Evolutionary conservation across 2,113 vertebrate species (phyloP), one percentile per base, ranked within the genome.

Genomic region (Sinosuthora webbiana): DNA sequence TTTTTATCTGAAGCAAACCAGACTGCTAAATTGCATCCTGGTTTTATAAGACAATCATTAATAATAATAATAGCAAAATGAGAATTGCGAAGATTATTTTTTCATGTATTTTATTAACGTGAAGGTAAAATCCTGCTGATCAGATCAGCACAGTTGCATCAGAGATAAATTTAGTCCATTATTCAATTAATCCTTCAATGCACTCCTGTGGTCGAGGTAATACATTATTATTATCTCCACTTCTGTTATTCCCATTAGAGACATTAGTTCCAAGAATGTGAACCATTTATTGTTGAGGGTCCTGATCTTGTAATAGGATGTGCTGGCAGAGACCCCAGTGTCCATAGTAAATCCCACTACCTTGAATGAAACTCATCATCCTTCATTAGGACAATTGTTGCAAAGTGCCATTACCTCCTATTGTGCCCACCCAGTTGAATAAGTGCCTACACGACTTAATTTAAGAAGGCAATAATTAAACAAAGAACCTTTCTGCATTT

Each of bases 1-100:
- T 93, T 95, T 97, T 93, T 94, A 95, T 91, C 94, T 96, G 93
- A 96, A 83, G 63, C 27, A 94, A 96, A 94, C 59, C 95, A 97
- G 90, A 93, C 71, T 91, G 86, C 84, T 68, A 86, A 88, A 81
- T 33, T 77, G 64, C 57, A 64, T 81, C 89, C 90, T 68, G n/a
- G 68, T 56, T 95, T 89, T 65, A 20, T 30, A 84, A 93, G 64
- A 44, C 47, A 92, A 93, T 70, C 59, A 91, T 93, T 89, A 96
- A 77, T 95, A 94, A 77, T 89, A 93, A 80, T 65, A 93, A 92
- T 7, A 90, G 63, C 55, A 83, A 83, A 93, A 88, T 39, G 22
- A 88, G 63, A 93, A 86, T 63, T 56, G 53, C 28, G 33, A 73
- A 69, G 75, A 93, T 86, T 82, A 79, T 79, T 95, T 90, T 88